These are phyloP conservation scores for Bubo scandiacus DNA, from an alignment of 2,113 vertebrate genomes.

Conservation along the genomic window DNA sequence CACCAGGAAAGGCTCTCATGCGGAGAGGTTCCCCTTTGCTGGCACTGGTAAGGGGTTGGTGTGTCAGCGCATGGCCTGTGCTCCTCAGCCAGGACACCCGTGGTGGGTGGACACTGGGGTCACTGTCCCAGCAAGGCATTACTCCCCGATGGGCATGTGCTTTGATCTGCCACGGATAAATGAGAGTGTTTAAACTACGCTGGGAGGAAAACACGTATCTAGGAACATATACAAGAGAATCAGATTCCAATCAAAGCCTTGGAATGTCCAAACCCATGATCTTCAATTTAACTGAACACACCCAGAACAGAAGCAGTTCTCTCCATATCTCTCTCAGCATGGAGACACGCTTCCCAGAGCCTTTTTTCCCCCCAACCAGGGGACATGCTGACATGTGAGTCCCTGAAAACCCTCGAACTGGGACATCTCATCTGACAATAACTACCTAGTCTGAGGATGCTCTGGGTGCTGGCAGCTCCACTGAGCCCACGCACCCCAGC, in stretches of 20 bases:
- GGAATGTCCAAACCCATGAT: neutral
- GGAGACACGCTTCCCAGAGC: fast-evolving
- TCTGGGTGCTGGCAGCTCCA: neutral
- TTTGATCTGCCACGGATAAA: neutral
- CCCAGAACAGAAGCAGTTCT: fast-evolving
- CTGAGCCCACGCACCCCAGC: fast-evolving
- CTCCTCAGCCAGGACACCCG: neutral
- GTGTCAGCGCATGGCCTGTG: neutral
- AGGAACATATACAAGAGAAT: neutral
- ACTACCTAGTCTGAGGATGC: neutral
- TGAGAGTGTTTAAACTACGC: neutral
- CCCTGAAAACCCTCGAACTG: neutral
- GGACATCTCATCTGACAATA: fast-evolving
- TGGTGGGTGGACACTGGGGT: neutral
- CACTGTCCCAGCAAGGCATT: neutral
- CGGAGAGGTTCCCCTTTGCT: neutral
- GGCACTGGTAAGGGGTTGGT: neutral
- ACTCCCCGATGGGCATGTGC: neutral
- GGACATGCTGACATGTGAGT: fast-evolving
- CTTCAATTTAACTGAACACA: neutral
- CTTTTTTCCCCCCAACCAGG: neutral
- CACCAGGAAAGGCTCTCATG: neutral
- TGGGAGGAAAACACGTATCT: neutral
- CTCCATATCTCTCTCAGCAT: neutral
- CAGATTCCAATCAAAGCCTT: neutral